Percentiles rank a stretch among this genome's conserved stretches.
These are phyloP conservation scores for Graphium colonna DNA, from an alignment of 2,888 invertebrate species.

Conservation along the genomic window DNA sequence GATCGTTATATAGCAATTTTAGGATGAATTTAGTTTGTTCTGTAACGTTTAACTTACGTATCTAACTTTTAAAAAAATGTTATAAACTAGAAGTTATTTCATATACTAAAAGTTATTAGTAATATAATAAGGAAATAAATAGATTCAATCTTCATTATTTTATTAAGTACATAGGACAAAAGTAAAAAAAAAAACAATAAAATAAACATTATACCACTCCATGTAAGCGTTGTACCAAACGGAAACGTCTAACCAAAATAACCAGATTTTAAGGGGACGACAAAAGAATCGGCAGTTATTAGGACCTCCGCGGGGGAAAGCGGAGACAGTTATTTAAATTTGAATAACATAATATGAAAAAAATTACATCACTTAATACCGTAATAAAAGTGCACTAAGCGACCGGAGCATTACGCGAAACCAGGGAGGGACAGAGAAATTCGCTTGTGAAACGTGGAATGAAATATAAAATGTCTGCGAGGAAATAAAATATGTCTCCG, in stretches of 20 bases:
- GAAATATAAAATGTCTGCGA: slow-evolving; percentile 76
- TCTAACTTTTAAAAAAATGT: too few species aligned
- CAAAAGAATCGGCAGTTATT: slow-evolving; percentile 70
- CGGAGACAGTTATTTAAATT: slow-evolving; percentile 82
- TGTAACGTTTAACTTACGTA: too few species aligned
- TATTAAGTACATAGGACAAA: too few species aligned
- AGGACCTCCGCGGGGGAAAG: slow-evolving; percentile 70
- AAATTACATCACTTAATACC: slow-evolving; percentile 82
- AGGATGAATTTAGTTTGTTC: too few species aligned
- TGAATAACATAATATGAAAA: slow-evolving; percentile 81
- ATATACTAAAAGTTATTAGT: too few species aligned
- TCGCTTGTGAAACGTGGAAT: slow-evolving; percentile 77
- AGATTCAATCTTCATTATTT: too few species aligned
- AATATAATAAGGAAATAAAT: too few species aligned
- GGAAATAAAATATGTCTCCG: slow-evolving; percentile 73
- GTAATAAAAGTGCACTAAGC: slow-evolving; percentile 81
- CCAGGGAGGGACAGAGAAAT: slow-evolving; percentile 74
- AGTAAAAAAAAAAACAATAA: too few species aligned
- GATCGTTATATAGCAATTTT: too few species aligned
- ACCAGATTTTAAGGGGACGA: slow-evolving; percentile 66
- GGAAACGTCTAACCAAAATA: slow-evolving; percentile 71
- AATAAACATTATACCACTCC: background rate
- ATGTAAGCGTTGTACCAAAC: slow-evolving; percentile 42
- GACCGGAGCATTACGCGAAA: slow-evolving; percentile 76
- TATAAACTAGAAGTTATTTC: too few species aligned